Base-by-base conservation (phyloP, 2,797 vertebrate species). In the Sebastes matsubarae region DNA sequence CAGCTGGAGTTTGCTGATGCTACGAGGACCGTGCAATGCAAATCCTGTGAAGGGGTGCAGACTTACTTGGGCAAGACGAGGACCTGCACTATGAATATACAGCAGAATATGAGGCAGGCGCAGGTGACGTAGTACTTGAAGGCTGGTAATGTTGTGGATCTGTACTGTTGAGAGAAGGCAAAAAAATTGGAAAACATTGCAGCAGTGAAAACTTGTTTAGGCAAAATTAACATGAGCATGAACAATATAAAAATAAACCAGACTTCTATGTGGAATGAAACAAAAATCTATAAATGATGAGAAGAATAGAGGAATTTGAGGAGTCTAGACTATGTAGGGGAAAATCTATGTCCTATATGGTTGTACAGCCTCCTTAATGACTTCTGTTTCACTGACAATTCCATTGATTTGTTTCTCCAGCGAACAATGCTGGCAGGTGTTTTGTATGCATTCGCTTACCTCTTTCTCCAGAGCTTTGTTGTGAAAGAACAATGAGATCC, bases 111-210 rank as follows among this genome's bases (percentile, higher is more conserved):
- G 88, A 99, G 96, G 88, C 97, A 99, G 74, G 98, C 98, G 42
- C 98, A 99, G 80, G 98, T 98, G 91, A 99, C 96, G 2, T 99
- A 99, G 87, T 99, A 99, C 94, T 99, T 99, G 96, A 99, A 99
- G 12, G 98, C 97, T 10, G 98, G 98, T 81, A 99, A 93, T 0
- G 97, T 97, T 0, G 98, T 99, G 84, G 97, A 97, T 94, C 98
- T 96, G 91, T 99, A 99, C 98, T 99, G 87, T 87, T 92, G 93
- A 92, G 87, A 86, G 38, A 83, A 80, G 20, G 46, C 3, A 46
- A 8, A 42, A 36, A 13, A 24, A 52, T 46, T 14, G 11, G 8
- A 24, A 69, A 72, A 57, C 0, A 6, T 2, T 71, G 29, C 18
- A 72, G 22, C 54, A 54, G 52, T 5, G 27, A 66, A 66, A 42